phyloP scores from a whole-genome alignment of 2,797 vertebrate genomes.

The Nyctalus aviator region DNA sequence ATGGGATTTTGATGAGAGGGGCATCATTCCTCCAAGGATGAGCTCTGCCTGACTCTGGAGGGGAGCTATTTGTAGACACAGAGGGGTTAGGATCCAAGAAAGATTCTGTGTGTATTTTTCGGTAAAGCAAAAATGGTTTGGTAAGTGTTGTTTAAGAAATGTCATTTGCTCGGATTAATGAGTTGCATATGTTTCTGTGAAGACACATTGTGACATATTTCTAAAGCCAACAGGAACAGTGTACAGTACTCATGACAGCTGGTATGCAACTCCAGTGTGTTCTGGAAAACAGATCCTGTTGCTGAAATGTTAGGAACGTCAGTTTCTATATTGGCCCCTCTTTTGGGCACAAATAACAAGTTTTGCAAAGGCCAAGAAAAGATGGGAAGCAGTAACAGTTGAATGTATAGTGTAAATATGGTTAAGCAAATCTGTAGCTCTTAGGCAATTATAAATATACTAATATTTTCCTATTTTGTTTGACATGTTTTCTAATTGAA shows the following conservation, averaged over 20 bases:
- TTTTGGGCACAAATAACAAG: background rate
- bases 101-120: background rate
- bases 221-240: constrained; percentile 13
- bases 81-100: constrained; percentile 29
- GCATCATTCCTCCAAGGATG: background rate
- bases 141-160: constrained; percentile 37
- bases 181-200: constrained; percentile 48
- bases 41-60: background rate
- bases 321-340: background rate
- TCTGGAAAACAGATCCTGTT: background rate
- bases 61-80: background rate
- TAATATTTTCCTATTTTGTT: background rate
- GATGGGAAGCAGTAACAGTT: background rate
- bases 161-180: constrained; percentile 8
- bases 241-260: background rate
- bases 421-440: background rate
- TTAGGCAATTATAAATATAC: background rate
- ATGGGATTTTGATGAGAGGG: background rate
- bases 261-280: background rate
- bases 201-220: constrained; percentile 46
- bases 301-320: background rate
- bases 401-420: background rate
- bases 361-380: background rate
- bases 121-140: constrained; percentile 9
- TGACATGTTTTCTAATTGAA: background rate